Base-by-base conservation (phyloP, 2,888 invertebrate species). In the Amorpha juglandis region DNA sequence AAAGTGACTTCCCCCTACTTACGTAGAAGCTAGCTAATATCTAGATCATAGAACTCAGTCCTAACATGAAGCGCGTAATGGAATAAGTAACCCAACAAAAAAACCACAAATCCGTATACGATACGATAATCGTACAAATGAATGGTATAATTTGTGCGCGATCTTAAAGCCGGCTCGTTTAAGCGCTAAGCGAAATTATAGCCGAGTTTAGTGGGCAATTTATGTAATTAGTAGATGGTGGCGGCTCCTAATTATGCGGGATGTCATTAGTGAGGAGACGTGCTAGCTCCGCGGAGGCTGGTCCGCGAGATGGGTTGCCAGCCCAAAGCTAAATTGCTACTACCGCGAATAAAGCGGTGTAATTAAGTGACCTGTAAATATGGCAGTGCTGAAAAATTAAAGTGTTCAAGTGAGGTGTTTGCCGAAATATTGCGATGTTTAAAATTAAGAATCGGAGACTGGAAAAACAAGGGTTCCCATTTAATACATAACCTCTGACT, bases 181-280 rank as follows among this genome's bases (percentile, higher is more conserved):
- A 78, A 80, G 73, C 80, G 78, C 78, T 75, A 81, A 79, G 81
- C 78, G 82, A 87, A 90, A 90, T 91, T 90, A 90, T 87, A 87
- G 88, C 82, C 80, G 80, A 88, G 88, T 89, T 91, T 88, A 91
- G 88, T 90, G 88, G 88, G 89, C 88, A 90, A 91, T 92, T 92
- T 88, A 87, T 86, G 89, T 90, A 91, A 92, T 92, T 91, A 92
- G 89, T 87, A 88, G 91, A 90, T 89, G 90, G 88, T 83, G 84
- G 86, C 81, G 83, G 81, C 77, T 89, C 83, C 90, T 92, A 90
- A 92, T 92, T 91, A 92, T 91, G 90, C 88, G 85, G 86, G 87
- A 91, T 89, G 90, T 89, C 91, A 90, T 92, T 92, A 91, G 86
- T 78, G 82, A 73, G 78, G 83, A 86, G 89, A 89, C 87, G 86